A percentile compares a stretch with the other conserved stretches of the same genome.
These are phyloP conservation scores for Pseudomyrmex sp. DNA, from an alignment of 1,140 invertebrate species.

Conservation along the genomic window DNA sequence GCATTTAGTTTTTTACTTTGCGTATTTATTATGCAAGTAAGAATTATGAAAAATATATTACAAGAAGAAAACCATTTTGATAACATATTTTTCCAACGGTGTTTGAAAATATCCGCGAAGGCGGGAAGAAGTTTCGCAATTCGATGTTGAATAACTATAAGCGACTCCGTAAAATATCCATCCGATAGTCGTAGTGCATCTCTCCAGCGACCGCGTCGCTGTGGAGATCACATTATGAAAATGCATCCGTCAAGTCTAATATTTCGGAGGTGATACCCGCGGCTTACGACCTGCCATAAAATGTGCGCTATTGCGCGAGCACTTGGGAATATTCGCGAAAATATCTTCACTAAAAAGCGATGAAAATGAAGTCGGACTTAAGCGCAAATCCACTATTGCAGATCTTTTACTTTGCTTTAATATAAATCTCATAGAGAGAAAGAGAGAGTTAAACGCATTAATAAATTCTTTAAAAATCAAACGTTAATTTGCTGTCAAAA, in stretches of 20 bases:
- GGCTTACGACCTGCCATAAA: conserved; percentile 67
- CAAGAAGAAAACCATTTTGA: background rate
- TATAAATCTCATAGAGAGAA: background rate
- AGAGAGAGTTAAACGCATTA: background rate
- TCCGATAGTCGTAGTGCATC: conserved; percentile 52
- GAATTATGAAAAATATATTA: conserved; percentile 26
- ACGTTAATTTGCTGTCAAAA: background rate
- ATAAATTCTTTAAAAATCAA: background rate
- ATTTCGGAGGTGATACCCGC: conserved; percentile 71
- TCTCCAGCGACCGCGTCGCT: conserved; percentile 15
- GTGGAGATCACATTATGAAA: conserved; percentile 74
- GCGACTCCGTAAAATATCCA: conserved; percentile 69
- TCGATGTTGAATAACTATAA: conserved; percentile 54
- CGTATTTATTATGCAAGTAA: conserved; percentile 8
- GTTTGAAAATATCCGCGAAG: conserved; percentile 19
- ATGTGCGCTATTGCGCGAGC: conserved; percentile 33
- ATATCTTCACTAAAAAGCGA: conserved; percentile 8
- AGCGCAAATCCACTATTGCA: background rate
- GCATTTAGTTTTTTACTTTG: background rate
- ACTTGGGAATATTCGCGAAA: conserved; percentile 26
- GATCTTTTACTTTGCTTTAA: background rate
- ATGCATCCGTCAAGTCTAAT: conserved; percentile 78
- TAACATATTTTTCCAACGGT: background rate
- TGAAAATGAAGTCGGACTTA: background rate
- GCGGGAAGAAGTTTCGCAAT: conserved; percentile 38